Base-by-base conservation (phyloP, 1,140 invertebrate genomes). In the Drosophila arizonae region DNA sequence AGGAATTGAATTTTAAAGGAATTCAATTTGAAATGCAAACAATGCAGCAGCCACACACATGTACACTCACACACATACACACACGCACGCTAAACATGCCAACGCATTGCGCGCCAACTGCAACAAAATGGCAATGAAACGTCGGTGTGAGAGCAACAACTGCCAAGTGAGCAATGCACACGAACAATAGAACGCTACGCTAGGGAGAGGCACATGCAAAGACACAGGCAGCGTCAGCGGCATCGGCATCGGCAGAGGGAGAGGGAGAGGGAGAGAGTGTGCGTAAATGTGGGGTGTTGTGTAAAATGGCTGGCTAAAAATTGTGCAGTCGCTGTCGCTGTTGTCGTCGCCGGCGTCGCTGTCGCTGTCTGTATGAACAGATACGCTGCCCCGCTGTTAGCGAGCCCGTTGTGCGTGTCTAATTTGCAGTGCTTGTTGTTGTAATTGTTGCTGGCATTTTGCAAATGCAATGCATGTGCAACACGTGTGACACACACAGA, bases 1-100 rank as follows among this genome's bases (percentile, higher is more conserved):
- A 72, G 73, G 69, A 79, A 79, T 70, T 76, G 73, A 76, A 66
- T 60, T 79, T 77, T 85, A 81, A 86, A 76, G 81, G 81, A 86
- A 86, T 86, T 86, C 72, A 87, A 86, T 87, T 86, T 82, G 72
- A 87, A 87, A 86, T 87, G 82, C 82, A 86, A 87, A 87, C 81
- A 86, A 86, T 82, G 82, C 81, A 71, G 54, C 41, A 68, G 71
- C 64, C 50, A 73, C 71, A 69, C 58, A 63, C 15, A 33, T 55
- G 41, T 51, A 52, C 45, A 58, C 62, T 64, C 64, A 76, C 77
- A 72, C 61, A 75, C 60, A 48, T 55, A 39, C 61, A 67, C 24
- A 15, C 51, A 57, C 21, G 50, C 57, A 56, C 52, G 10, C 21
- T 48, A 24, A 62, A 74, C 54, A 70, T 74, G 67, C 72, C 67